Percentiles rank a stretch among this genome's conserved stretches.
Evolutionary conservation across 1,140 invertebrate genomes (phyloP).

Genomic region (Philotrypesis tridentata): DNA sequence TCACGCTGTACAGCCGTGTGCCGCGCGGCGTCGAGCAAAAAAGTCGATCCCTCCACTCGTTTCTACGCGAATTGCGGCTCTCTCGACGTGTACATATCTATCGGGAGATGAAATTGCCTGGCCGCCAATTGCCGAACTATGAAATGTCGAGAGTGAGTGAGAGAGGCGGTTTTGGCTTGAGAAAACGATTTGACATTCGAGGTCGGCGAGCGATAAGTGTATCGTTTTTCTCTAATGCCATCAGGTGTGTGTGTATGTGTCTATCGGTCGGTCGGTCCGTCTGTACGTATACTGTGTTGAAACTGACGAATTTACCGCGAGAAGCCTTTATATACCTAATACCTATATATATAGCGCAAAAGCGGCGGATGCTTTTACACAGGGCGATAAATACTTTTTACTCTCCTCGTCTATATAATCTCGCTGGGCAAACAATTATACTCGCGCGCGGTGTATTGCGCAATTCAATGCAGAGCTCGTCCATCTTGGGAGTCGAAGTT

Average conservation of each 20-base stretch:
- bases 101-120: too few species aligned
- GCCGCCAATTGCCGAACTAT: too few species aligned
- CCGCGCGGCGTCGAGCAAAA: not conserved
- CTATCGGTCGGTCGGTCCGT: too few species aligned
- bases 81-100: too few species aligned
- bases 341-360: too few species aligned
- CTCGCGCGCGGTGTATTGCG: too few species aligned
- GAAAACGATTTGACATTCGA: not conserved
- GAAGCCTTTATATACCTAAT: too few species aligned
- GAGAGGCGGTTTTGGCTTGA: not conserved
- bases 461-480: too few species aligned
- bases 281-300: too few species aligned
- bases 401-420: too few species aligned
- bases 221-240: not conserved
- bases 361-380: not conserved
- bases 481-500: slow-evolving; percentile 3
- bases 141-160: too few species aligned
- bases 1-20: not conserved
- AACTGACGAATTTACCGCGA: too few species aligned
- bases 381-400: not conserved
- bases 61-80: not conserved
- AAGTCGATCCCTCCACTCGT: not conserved
- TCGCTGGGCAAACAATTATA: slow-evolving; percentile 11
- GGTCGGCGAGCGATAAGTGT: not conserved
- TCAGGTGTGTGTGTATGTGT: not conserved